These are phyloP conservation scores for Petroica traversi DNA, from an alignment of 2,113 vertebrate genomes.

Conservation along the genomic window DNA sequence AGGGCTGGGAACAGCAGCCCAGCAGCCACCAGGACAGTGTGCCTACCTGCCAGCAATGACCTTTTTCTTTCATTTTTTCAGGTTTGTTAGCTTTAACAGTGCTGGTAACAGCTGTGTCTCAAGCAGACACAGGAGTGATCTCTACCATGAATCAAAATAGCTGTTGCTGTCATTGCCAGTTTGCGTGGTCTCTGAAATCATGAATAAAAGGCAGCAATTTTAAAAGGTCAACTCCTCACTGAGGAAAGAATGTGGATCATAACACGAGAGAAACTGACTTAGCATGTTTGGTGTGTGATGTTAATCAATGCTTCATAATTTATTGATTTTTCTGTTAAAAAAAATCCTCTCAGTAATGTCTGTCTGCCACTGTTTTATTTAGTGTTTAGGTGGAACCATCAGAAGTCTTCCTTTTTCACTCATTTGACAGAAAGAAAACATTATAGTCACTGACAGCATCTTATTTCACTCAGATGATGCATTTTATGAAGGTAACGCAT, in stretches of 20 bases:
- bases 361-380: background rate
- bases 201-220: background rate
- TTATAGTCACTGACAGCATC: background rate
- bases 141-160: background rate
- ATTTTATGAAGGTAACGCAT: background rate
- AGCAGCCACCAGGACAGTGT: background rate
- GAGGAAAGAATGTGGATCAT: background rate
- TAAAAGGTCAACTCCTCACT: background rate
- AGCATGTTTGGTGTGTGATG: background rate
- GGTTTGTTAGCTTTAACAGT: background rate
- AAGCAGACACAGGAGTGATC: background rate
- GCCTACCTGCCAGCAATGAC: background rate
- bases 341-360: background rate
- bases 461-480: background rate
- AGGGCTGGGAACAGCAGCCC: background rate
- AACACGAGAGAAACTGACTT: background rate
- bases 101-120: background rate
- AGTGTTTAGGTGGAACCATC: background rate
- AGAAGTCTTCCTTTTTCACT: background rate
- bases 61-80: background rate
- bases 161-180: rapidly evolving
- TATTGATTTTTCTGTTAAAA: background rate
- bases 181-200: background rate
- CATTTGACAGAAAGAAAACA: background rate
- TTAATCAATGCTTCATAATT: background rate